Evolutionary conservation across 2,113 vertebrate genomes (phyloP).

Genomic region (Chaenogobius annularis): DNA sequence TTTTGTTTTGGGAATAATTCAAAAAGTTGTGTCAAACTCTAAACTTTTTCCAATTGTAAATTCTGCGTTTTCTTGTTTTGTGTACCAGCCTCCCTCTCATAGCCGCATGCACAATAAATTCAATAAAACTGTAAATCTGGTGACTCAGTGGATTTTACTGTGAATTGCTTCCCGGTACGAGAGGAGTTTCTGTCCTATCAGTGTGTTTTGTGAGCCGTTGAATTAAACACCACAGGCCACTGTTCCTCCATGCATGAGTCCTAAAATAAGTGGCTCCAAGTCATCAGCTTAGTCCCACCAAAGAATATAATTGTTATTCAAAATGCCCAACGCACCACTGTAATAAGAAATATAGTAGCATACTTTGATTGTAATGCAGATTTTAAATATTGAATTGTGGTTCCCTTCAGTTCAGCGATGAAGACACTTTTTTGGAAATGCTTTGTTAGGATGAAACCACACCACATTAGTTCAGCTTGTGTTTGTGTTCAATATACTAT

Average conservation of each 20-base stretch:
- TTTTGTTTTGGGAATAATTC: no score
- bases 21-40: not conserved
- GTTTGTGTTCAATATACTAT: no score
- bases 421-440: no score
- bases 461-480: no score
- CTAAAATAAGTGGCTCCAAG: not conserved
- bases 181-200: slow-evolving; percentile 10
- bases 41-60: not conserved
- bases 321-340: not conserved
- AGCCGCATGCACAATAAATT: not conserved
- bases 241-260: not conserved
- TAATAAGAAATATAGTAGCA: not conserved
- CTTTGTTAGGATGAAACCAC: no score
- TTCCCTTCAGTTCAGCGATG: no score
- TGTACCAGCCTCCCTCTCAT: not conserved
- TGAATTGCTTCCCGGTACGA: slow-evolving; percentile 2
- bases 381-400: no score
- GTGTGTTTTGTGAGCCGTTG: slow-evolving; percentile 7
- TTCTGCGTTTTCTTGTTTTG: not conserved
- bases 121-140: not conserved
- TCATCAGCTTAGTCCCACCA: not conserved
- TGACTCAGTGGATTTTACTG: slow-evolving; percentile 1
- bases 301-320: not conserved
- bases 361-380: no score
- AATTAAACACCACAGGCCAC: not conserved